These are phyloP conservation scores for Spatulosminthurus flaviceps DNA, from an alignment of 2,888 invertebrate species.

Conservation along the genomic window DNA sequence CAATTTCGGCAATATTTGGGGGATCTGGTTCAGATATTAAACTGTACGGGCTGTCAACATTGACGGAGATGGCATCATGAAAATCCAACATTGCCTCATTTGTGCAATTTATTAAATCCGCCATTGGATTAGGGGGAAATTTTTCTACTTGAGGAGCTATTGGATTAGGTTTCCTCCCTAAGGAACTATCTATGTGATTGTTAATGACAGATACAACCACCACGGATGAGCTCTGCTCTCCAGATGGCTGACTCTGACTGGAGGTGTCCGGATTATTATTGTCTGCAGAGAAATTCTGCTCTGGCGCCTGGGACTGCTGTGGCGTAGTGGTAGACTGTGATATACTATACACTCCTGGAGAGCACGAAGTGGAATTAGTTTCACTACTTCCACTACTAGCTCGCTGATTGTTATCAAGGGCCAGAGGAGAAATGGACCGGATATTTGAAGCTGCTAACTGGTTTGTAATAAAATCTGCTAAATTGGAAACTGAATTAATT, in stretches of 20 bases:
- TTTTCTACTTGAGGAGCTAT: constrained; percentile 15
- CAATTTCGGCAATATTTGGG: constrained; percentile 59
- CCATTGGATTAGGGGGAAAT: constrained; percentile 51
- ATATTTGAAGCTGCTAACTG: constrained; percentile 63
- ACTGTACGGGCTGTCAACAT: constrained; percentile 58
- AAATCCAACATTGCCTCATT: constrained; percentile 59
- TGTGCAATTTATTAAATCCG: constrained; percentile 54
- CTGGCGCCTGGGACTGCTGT: not conserved
- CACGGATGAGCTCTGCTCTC: constrained; percentile 1
- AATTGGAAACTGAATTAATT: constrained; percentile 55
- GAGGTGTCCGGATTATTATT: constrained; percentile 7
- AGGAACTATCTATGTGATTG: not conserved
- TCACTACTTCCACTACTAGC: constrained; percentile 32
- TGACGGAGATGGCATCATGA: constrained; percentile 57
- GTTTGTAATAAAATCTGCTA: constrained; percentile 63
- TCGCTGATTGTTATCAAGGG: constrained; percentile 50
- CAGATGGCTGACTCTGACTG: constrained; percentile 38
- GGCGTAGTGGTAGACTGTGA: not conserved
- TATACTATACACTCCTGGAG: constrained; percentile 27
- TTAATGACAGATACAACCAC: constrained; percentile 26
- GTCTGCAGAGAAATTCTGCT: not conserved
- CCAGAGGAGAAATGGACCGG: constrained; percentile 62
- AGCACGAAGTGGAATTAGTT: not conserved
- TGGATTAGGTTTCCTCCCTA: not conserved
- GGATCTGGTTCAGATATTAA: constrained; percentile 59